phyloP scores from a whole-genome alignment of 2,888 invertebrate genomes.

The Mesochorus sp. region DNA sequence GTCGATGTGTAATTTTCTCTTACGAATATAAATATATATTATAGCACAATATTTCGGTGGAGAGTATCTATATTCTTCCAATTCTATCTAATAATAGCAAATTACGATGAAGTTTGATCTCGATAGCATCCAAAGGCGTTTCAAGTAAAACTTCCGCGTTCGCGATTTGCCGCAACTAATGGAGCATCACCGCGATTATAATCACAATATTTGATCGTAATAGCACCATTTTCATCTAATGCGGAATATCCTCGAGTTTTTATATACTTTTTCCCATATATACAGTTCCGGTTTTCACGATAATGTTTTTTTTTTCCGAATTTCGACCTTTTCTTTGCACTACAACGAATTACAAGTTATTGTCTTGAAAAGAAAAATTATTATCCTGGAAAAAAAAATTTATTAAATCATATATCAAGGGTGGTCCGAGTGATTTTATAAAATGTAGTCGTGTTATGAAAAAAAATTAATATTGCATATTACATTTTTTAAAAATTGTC shows the following conservation, averaged over 20 bases:
- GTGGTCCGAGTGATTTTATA: too few relatives aligned
- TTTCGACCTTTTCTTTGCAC: too few relatives aligned
- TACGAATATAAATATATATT: neutral
- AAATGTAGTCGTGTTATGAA: too few relatives aligned
- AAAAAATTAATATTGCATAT: too few relatives aligned
- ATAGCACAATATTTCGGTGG: neutral
- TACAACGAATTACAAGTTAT: too few relatives aligned
- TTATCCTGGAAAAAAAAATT: too few relatives aligned
- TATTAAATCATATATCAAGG: too few relatives aligned
- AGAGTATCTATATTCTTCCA: neutral
- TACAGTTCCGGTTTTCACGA: too few relatives aligned
- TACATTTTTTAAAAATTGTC: too few relatives aligned
- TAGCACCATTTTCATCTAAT: neutral
- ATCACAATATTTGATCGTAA: constrained; percentile 1
- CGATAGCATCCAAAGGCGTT: neutral
- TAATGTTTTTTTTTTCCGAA: too few relatives aligned
- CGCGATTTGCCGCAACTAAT: constrained; percentile 2
- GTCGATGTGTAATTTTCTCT: neutral
- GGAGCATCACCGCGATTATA: neutral
- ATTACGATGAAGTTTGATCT: constrained; percentile 2
- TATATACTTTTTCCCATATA: neutral
- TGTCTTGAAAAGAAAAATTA: too few relatives aligned
- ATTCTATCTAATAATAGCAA: neutral
- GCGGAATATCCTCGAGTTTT: neutral
- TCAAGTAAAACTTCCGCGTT: constrained; percentile 1